These are phyloP conservation scores for Colossoma macropomum DNA, from an alignment of 2,113 vertebrate genomes.

Conservation along the genomic window DNA sequence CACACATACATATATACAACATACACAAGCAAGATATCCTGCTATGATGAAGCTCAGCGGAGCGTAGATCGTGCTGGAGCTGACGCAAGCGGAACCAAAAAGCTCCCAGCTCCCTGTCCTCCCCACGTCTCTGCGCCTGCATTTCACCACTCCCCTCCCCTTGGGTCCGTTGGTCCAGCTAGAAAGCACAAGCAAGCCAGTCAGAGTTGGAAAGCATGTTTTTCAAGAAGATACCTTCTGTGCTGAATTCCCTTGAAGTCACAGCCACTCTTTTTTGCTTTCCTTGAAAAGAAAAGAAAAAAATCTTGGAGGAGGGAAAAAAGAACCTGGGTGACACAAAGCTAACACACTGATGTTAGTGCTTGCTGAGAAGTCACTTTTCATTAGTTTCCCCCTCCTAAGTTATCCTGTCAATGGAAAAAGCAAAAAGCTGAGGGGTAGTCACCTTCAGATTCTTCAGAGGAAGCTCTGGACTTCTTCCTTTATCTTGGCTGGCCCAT, in stretches of 20 bases:
- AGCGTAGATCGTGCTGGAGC: not conserved
- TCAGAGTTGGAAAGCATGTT: not conserved
- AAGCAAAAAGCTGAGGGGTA: not conserved
- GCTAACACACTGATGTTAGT: conserved; percentile 16
- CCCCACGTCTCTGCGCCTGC: not conserved
- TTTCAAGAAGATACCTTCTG: not conserved
- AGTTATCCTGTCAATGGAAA: conserved; percentile 15
- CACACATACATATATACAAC: not conserved
- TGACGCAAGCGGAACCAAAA: conserved; percentile 6
- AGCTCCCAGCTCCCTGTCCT: not conserved
- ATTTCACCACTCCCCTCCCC: conserved; percentile 1
- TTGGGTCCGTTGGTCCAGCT: not conserved
- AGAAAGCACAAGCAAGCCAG: not conserved
- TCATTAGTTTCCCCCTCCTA: conserved; percentile 15
- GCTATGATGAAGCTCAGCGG: conserved; percentile 24
- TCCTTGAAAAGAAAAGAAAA: not conserved
- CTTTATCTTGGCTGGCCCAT: too few relatives aligned
- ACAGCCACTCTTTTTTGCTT: conserved; percentile 3
- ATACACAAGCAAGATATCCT: not conserved
- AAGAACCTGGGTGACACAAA: conserved; percentile 13
- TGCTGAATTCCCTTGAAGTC: conserved; percentile 8
- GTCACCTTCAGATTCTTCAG: too few relatives aligned
- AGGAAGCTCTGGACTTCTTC: too few relatives aligned
- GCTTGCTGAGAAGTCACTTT: conserved; percentile 34
- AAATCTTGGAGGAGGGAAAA: conserved; percentile 1